Evolutionary conservation across 2,797 vertebrate genomes (phyloP), one percentile per base, ranked within the genome.

Genomic region (Manis javanica): DNA sequence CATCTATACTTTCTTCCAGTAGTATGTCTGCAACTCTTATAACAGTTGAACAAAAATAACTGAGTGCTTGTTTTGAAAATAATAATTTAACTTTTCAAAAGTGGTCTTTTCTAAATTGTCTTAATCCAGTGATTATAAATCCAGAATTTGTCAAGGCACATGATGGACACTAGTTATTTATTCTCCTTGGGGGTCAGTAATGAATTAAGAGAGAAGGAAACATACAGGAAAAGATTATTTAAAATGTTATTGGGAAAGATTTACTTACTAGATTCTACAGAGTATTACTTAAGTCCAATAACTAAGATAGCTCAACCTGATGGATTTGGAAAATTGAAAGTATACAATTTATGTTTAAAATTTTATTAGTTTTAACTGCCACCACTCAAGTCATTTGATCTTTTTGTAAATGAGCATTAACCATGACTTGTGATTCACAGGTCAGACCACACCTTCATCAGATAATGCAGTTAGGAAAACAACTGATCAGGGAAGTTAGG

Each of bases 31-130:
- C 46, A 91, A 13, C 49, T 92, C 51, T 79, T 68, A 74, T 88
- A 95, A 91, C 42, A 91, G 61, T 46, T 23, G 75, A 92, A 90
- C 51, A 88, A 92, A 97, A 93, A 92, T 71, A 89, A 39, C 66
- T 26, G 26, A 69, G 26, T 34, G 13, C 29, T 84, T 34, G 78
- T 90, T 97, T 96, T 92, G 77, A 90, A 95, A 94, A 46, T 53
- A 95, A 81, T 87, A 55, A 63, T 82, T 94, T 89, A 15, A 64
- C 49, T 83, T 94, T 86, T 93, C 31, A 81, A 42, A 90, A 87
- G 75, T 18, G 39, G 21, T 59, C 1, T 2, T 95, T 19, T 90
- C 71, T 85, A 90, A 97, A 74, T 91, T 89, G 29, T 85, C 59
- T 81, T 79, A 71, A 87, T 63, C 37, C 31, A 21, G 13, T 55